Evolutionary conservation across 2,797 vertebrate genomes (phyloP).

Genomic region (Paedocypris micromegethes): DNA sequence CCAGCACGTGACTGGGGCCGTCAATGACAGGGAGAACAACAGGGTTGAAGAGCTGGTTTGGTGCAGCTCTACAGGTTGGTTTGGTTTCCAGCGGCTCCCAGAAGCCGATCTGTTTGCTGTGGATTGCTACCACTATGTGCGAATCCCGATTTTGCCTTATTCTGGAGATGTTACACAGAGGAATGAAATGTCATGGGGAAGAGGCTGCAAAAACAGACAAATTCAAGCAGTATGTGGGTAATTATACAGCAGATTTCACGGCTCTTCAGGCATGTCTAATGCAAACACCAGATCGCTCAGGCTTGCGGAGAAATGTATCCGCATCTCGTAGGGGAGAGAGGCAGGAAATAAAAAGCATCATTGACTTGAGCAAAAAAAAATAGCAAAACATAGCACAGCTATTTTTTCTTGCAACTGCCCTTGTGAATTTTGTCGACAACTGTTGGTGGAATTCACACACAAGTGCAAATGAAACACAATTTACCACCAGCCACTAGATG

Average conservation of each 20-base stretch:
- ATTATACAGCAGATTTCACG: conserved; percentile 30
- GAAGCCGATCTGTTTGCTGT: neutral
- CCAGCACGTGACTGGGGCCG: neutral
- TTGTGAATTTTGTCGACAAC: no score
- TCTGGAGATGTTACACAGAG: conserved; percentile 2
- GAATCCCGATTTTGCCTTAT: neutral
- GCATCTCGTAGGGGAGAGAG: neutral
- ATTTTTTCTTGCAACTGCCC: no score
- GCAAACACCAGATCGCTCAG: conserved; percentile 26
- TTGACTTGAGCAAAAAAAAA: no score
- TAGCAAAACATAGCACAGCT: no score
- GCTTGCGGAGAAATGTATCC: neutral
- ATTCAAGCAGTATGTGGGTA: conserved; percentile 13
- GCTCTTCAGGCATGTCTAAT: conserved; percentile 26
- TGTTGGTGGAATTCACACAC: no score
- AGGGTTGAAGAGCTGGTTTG: conserved; percentile 17
- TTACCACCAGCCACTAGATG: conserved; percentile 22
- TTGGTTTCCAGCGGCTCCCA: conserved; percentile 1
- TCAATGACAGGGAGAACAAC: neutral
- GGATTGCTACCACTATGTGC: neutral
- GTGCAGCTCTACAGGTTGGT: conserved; percentile 17
- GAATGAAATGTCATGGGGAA: conserved; percentile 10
- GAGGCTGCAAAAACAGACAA: conserved; percentile 28
- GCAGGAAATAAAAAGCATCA: neutral
- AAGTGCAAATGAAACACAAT: neutral